Conservation (phyloP, 2,888 invertebrate genomes). For the Eupsilia transversa region DNA sequence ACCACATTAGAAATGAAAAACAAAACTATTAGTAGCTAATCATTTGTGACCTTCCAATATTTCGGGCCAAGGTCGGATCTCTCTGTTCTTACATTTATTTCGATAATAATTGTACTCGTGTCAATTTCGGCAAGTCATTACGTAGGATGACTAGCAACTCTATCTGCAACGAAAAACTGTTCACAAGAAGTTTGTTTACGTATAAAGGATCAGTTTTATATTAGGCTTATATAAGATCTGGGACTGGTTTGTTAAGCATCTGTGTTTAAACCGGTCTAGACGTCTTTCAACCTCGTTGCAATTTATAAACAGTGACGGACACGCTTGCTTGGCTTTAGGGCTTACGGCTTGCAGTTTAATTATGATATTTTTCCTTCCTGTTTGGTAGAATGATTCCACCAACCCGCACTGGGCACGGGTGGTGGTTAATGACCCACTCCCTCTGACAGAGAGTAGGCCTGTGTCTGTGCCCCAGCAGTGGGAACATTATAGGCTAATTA, state of each 20-base stretch:
- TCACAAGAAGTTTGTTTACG: conserved; percentile 19
- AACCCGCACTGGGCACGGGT: not conserved
- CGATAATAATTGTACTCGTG: not conserved
- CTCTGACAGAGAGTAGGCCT: not conserved
- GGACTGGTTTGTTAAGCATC: conserved; percentile 39
- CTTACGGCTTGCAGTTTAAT: not conserved
- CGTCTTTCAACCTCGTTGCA: conserved; percentile 21
- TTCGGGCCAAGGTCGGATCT: conserved; percentile 16
- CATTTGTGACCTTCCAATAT: conserved; percentile 8
- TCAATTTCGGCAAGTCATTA: conserved; percentile 24
- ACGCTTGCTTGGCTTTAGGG: not conserved
- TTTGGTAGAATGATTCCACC: not conserved
- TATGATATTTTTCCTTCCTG: not conserved
- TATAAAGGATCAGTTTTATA: conserved; percentile 14
- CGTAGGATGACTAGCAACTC: conserved; percentile 14
- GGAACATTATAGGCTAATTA: not conserved
- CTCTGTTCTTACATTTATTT: conserved; percentile 29
- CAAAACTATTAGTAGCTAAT: conserved; percentile 7
- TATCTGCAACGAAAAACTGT: not conserved
- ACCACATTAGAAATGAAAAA: not conserved
- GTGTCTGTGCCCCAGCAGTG: not conserved
- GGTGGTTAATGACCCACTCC: not conserved
- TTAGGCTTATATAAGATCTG: conserved; percentile 10
- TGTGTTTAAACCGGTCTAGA: conserved; percentile 43
- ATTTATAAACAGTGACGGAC: conserved; percentile 16